Conservation (phyloP, 2,888 invertebrate genomes). For the Parasteatoda lunata region DNA sequence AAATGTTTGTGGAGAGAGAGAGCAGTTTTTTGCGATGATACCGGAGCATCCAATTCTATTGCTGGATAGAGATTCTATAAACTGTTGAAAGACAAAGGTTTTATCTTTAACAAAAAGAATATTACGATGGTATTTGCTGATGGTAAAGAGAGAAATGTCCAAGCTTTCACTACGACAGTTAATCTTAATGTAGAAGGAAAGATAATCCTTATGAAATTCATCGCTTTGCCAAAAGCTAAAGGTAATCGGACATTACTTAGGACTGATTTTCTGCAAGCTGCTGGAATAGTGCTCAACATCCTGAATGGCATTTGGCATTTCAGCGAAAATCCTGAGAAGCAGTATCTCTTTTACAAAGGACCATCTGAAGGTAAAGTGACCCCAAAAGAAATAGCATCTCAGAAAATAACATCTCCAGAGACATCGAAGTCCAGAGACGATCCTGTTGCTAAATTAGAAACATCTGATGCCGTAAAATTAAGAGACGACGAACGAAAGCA, state of each 20-base stretch:
- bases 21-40: slow-evolving; percentile 12
- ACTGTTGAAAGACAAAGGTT: no score
- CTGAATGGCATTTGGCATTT: slow-evolving; percentile 1
- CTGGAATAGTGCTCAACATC: slow-evolving; percentile 13
- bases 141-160: not conserved
- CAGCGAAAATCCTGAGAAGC: not conserved
- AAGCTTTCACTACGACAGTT: slow-evolving; percentile 6
- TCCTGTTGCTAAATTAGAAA: no score
- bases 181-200: not conserved
- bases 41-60: slow-evolving; percentile 7
- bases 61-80: slow-evolving; percentile 8
- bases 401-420: no score
- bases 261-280: slow-evolving; percentile 10
- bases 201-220: not conserved
- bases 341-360: not conserved
- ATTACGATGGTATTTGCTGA: slow-evolving; percentile 10
- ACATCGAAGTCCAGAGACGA: no score
- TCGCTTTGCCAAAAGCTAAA: slow-evolving; percentile 11
- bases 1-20: not conserved
- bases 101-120: no score
- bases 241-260: slow-evolving; percentile 8
- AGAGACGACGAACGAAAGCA: no score
- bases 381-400: no score
- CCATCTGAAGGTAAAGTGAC: not conserved
- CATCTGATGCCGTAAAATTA: no score